Evolutionary conservation across 2,113 vertebrate genomes (phyloP), one percentile per base, ranked within the genome.

Genomic region (Perca flavescens): DNA sequence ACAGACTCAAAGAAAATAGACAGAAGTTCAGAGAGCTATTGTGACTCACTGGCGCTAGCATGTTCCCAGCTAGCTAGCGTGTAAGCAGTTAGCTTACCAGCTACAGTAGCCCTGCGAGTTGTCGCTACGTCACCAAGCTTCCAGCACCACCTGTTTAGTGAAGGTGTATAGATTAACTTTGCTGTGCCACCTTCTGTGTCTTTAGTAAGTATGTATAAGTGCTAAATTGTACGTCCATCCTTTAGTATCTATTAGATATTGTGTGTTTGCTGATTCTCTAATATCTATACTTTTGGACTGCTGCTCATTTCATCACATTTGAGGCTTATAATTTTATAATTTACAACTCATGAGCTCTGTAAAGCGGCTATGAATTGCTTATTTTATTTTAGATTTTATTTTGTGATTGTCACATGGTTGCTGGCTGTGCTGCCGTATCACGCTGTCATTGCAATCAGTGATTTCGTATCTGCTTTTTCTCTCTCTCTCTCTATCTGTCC

Each of bases 391-490:
- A 62, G 25, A 67, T 67, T 85, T 74, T 58, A 74, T 79, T 75
- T 83, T 90, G 90, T 74, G 4, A 52, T 86, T 86, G n/a, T 89
- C 84, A 94, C 89, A 86, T 93, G 69, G 90, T 83, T 73, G 43
- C 92, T 88, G 17, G 89, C 93, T 95, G 83, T 82, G 89, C 91
- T 88, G 79, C 68, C 83, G 81, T 86, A 47, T 80, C 84, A 86
- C 54, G 68, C 84, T 93, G 90, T 88, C 88, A 86, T 86, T 83
- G 77, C 87, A 77, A 71, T 66, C 74, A 60, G 40, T 77, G 56
- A 90, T 90, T 77, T 76, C 79, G 73, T 83, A 52, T 82, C 46
- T 80, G 79, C 68, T 90, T 86, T 70, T 88, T 28, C 43, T 90
- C 31, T 52, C 15, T 82, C 3, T 74, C 2, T 74, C 7, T 87